phyloP scores from a whole-genome alignment of 2,113 vertebrate genomes.

The Xiphias gladius region DNA sequence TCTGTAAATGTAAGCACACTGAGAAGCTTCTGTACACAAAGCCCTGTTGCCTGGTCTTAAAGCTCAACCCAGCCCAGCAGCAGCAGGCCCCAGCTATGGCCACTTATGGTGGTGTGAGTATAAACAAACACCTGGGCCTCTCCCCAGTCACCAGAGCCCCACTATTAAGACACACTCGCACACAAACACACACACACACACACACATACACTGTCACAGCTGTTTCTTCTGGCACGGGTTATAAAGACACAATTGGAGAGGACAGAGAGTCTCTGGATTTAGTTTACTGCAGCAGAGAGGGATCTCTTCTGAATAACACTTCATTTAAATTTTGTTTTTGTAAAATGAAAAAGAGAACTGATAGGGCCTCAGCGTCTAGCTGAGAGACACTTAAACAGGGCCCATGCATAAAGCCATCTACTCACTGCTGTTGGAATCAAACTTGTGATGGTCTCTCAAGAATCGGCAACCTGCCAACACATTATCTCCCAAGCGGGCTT shows the following conservation, averaged over 20 bases:
- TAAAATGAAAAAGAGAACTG: conserved; percentile 21
- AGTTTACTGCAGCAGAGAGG: conserved; percentile 47
- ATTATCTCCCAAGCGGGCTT: conserved; percentile 19
- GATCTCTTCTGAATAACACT: conserved; percentile 37
- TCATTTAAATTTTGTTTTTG: conserved; percentile 38
- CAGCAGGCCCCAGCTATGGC: conserved; percentile 54
- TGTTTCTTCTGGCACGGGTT: conserved; percentile 52
- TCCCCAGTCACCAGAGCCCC: conserved; percentile 54
- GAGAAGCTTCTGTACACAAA: conserved; percentile 73
- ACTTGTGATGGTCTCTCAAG: conserved; percentile 28
- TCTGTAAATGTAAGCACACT: conserved; percentile 64
- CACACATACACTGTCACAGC: conserved; percentile 53
- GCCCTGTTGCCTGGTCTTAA: conserved; percentile 38
- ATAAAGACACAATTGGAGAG: conserved; percentile 46
- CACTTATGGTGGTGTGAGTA: conserved; percentile 71
- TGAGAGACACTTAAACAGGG: conserved; percentile 20
- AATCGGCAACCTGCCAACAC: conserved; percentile 19
- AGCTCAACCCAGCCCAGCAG: conserved; percentile 34
- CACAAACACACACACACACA: conserved; percentile 28
- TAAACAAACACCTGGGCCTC: conserved; percentile 79
- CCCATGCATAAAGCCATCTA: background rate
- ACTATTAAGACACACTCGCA: conserved; percentile 47
- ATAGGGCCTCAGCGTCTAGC: background rate
- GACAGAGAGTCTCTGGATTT: conserved; percentile 45
- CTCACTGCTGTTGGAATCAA: conserved; percentile 1